Evolutionary conservation across 1,140 invertebrate species (phyloP).

Genomic region (Papilio helenus): DNA sequence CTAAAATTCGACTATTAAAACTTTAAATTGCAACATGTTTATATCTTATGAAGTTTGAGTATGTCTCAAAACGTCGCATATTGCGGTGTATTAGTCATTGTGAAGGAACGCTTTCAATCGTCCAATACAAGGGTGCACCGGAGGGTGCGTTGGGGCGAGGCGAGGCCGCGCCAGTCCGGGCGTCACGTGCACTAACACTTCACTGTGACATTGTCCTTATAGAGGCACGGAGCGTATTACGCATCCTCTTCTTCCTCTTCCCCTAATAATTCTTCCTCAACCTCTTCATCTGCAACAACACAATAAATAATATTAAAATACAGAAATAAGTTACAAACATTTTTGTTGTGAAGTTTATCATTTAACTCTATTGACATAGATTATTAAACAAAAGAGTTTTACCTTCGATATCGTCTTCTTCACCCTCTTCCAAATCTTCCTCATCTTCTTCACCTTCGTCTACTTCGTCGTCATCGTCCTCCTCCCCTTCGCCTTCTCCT

Average conservation of each 20-base stretch:
- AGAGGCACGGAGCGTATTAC: conserved; percentile 80
- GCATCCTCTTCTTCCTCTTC: conserved; percentile 86
- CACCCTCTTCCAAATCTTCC: conserved; percentile 86
- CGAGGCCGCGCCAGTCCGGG: conserved; percentile 70
- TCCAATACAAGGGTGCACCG: conserved; percentile 33
- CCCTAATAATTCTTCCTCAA: conserved; percentile 81
- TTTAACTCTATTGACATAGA: background rate
- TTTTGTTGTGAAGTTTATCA: too few species aligned
- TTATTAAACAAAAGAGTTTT: conserved; percentile 62
- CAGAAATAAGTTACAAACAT: background rate
- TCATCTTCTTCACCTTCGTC: conserved; percentile 88
- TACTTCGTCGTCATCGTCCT: conserved; percentile 84
- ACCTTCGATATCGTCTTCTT: conserved; percentile 87
- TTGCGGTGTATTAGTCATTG: conserved; percentile 10
- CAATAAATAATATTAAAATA: conserved; percentile 35
- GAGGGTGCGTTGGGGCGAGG: conserved; percentile 71
- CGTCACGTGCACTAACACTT: conserved; percentile 80
- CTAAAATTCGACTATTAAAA: conserved; percentile 4
- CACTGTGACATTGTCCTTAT: conserved; percentile 82
- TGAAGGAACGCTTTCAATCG: conserved; percentile 12
- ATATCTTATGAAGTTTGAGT: background rate
- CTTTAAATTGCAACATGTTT: background rate
- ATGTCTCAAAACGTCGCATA: background rate
- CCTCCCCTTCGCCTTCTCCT: conserved; percentile 81
- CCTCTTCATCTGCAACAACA: conserved; percentile 85